Evolutionary conservation across 2,888 invertebrate genomes (phyloP), one percentile per base, ranked within the genome.

Genomic region (Drosophila atroscutellata): DNA sequence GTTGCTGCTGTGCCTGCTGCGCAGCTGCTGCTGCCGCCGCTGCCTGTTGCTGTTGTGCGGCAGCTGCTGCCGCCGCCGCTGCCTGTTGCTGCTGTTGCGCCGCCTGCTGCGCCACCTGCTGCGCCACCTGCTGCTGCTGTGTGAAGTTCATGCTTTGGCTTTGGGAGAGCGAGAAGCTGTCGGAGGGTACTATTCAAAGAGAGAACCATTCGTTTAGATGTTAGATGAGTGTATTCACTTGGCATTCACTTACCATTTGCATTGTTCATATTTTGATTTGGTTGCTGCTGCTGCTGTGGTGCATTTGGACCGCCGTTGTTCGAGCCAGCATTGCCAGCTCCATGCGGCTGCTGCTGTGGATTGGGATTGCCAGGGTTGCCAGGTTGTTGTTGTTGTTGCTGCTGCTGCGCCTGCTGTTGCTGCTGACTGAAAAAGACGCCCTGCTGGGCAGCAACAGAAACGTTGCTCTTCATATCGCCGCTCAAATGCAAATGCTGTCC

Each of bases 131-230:
- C 91, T 92, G 92, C 90, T 96, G 96, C 91, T 97, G 97, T 32
- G 96, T 96, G 93, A 97, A 97, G 94, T 96, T 97, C 92, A 97
- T 97, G 77, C 97, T 97, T 93, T 97, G 97, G 83, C 96, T 95
- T 94, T 97, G 97, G 45, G 97, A 96, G 92, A 97, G 95, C 49
- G 96, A 95, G 92, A 97, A 97, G 78, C 93, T 92, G 77, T 92
- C 92, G 84, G 90, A 85, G 82, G 92, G 87, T 81, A 91, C 93
- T 93, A 4, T 45, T 24, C 15, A n/a, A 52, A 15, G 15, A n/a
- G 24, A 1, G 7, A 15, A 49, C n/a, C 51, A 34, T 1, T n/a
- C 8, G 5, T 30, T 7, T 8, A 18, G 3, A 32, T 32, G 39
- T 24, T 2, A 0, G 0, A n/a, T 3, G 32, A 26, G 1, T n/a